Conservation (phyloP, 2,888 invertebrate species). For the Phortica magna region DNA sequence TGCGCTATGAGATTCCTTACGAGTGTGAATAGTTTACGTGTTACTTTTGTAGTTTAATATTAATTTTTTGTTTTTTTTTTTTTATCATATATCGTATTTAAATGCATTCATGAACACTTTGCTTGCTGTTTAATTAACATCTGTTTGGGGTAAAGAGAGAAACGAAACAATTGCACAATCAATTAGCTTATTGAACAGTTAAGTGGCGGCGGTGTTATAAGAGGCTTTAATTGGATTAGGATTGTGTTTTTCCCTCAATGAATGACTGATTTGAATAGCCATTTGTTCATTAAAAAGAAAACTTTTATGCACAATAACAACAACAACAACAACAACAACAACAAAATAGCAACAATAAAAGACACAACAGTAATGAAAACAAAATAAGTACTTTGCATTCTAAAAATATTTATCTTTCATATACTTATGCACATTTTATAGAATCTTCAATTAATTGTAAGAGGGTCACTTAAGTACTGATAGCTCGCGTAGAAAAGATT, state of each 20-base stretch:
- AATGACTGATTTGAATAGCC: slow-evolving; percentile 24
- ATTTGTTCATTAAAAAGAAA: slow-evolving; percentile 34
- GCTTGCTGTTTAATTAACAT: slow-evolving; percentile 58
- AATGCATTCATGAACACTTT: slow-evolving; percentile 42
- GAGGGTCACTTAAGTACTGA: too few relatives aligned
- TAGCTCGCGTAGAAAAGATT: too few relatives aligned
- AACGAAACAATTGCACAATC: slow-evolving; percentile 55
- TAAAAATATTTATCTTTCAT: too few relatives aligned
- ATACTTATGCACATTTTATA: too few relatives aligned
- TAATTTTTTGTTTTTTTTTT: slow-evolving; percentile 10
- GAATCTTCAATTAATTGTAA: too few relatives aligned
- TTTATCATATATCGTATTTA: slow-evolving; percentile 25
- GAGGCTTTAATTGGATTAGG: background rate
- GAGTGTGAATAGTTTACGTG: background rate
- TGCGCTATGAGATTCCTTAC: slow-evolving; percentile 42
- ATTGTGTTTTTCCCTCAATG: slow-evolving; percentile 7
- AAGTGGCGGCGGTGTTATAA: slow-evolving; percentile 2
- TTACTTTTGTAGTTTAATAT: background rate
- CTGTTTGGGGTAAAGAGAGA: slow-evolving; percentile 49
- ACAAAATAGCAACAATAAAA: too few relatives aligned
- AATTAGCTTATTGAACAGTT: slow-evolving; percentile 52
- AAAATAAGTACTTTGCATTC: too few relatives aligned
- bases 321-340: slow-evolving; percentile 36
- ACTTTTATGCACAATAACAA: slow-evolving; percentile 45
- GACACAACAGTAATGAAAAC: too few relatives aligned